Percentiles rank a stretch among this genome's conserved stretches.
phyloP scores from a whole-genome alignment of 2,888 invertebrate species.

The Molanna angustata region DNA sequence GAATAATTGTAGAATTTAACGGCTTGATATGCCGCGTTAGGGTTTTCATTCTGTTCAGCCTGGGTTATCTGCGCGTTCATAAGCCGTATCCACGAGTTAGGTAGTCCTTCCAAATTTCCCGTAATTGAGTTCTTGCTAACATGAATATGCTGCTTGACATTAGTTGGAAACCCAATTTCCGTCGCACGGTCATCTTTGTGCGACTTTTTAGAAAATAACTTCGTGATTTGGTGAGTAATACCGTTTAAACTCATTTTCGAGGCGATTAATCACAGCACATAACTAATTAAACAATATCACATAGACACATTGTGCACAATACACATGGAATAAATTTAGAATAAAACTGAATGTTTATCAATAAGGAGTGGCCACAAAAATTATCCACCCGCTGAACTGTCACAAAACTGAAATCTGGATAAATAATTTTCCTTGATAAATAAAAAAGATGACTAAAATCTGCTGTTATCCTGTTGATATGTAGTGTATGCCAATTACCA shows the following conservation, averaged over 20 bases:
- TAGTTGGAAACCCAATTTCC: conserved; percentile 80
- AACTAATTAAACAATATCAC: no score
- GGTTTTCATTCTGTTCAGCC: conserved; percentile 86
- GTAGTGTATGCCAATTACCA: no score
- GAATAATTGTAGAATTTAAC: conserved; percentile 88
- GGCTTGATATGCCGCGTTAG: conserved; percentile 86
- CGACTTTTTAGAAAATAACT: conserved; percentile 49
- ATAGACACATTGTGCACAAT: conserved; percentile 9
- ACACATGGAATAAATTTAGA: background rate
- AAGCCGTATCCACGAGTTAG: conserved; percentile 75
- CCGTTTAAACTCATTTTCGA: conserved; percentile 46
- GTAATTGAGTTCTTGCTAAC: conserved; percentile 81
- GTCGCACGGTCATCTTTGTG: conserved; percentile 55
- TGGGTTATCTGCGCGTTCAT: conserved; percentile 81
- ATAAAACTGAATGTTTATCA: conserved; percentile 25
- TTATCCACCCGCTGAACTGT: no score
- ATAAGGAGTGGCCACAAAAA: conserved; percentile 28
- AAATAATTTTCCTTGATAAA: no score
- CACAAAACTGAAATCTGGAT: no score
- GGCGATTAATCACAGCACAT: conserved; percentile 13
- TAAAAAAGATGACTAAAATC: no score
- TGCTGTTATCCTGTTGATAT: no score
- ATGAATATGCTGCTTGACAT: conserved; percentile 83
- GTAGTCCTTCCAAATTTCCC: conserved; percentile 83
- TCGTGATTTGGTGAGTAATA: conserved; percentile 51